A percentile compares a stretch with the other conserved stretches of the same genome.
These are phyloP conservation scores for Myiozetetes cayanensis DNA, from an alignment of 2,113 vertebrate genomes.

Conservation along the genomic window DNA sequence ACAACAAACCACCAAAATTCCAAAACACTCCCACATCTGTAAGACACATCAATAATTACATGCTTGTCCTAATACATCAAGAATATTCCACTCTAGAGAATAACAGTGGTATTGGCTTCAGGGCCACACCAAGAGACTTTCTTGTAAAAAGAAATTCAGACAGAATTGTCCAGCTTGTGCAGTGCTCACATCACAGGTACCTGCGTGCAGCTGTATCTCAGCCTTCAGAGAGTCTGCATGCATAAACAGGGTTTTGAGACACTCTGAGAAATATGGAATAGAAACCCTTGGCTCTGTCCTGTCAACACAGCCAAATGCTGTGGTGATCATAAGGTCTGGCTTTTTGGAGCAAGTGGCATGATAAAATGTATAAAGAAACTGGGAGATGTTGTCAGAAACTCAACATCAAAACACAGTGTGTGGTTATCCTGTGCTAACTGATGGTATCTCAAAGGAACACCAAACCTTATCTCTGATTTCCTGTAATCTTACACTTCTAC, in stretches of 20 bases:
- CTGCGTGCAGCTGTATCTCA: not conserved
- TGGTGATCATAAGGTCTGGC: not conserved
- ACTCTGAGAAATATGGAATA: not conserved
- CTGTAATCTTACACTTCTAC: not conserved
- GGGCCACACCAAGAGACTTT: not conserved
- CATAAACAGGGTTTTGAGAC: too few species aligned
- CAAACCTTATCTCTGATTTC: conserved; percentile 4
- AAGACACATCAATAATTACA: not conserved
- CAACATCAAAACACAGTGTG: not conserved
- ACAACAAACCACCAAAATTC: not conserved
- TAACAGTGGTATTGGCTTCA: not conserved
- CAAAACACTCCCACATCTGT: not conserved
- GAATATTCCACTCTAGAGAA: not conserved
- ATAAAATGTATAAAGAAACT: not conserved
- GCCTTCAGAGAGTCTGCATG: not conserved
- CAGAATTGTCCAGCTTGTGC: not conserved
- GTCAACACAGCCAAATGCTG: fast-evolving
- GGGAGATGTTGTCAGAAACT: not conserved
- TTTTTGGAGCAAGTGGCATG: not conserved
- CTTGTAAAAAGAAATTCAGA: not conserved
- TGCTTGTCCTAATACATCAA: not conserved
- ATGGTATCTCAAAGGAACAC: conserved; percentile 26
- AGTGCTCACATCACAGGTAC: not conserved
- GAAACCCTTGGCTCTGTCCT: not conserved
- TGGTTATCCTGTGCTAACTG: not conserved